Percentiles rank a stretch among this genome's conserved stretches.
Evolutionary conservation across 2,888 invertebrate species (phyloP).

Genomic region (Punctoribates punctum): DNA sequence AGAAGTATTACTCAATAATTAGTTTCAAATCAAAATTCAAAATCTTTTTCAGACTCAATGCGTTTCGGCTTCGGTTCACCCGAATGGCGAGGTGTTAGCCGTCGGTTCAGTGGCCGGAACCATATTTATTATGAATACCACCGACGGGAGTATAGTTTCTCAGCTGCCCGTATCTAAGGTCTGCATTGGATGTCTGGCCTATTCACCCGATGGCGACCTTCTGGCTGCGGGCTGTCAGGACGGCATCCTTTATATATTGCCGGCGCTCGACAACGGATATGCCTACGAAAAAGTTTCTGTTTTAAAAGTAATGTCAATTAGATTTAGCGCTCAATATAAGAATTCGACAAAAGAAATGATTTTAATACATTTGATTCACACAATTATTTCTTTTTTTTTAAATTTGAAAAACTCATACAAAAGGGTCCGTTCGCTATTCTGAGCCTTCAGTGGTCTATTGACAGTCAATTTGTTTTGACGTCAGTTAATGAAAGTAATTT

Average conservation of each 20-base stretch:
- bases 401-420: too few relatives aligned
- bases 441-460: constrained; percentile 43
- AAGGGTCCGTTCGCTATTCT: constrained; percentile 43
- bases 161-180: constrained; percentile 32
- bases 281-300: constrained; percentile 43
- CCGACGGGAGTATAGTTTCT: constrained; percentile 17
- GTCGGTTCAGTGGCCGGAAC: constrained; percentile 86
- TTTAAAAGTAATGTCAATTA: constrained; percentile 41
- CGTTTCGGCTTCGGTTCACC: constrained; percentile 43
- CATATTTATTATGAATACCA: constrained; percentile 58
- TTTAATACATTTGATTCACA: not conserved
- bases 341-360: too few relatives aligned
- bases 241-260: constrained; percentile 42
- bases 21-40: not conserved
- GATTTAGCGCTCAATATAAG: not conserved
- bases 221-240: constrained; percentile 42
- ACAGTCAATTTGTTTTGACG: constrained; percentile 41
- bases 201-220: constrained; percentile 40
- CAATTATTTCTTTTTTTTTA: not conserved
- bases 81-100: constrained; percentile 60
- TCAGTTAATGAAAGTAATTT: constrained; percentile 43
- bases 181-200: constrained; percentile 43
- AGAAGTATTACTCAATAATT: constrained; percentile 3
- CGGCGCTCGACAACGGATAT: constrained; percentile 39
- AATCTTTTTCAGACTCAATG: constrained; percentile 28